phyloP scores from a whole-genome alignment of 1,140 invertebrate species.

The Drosophila melanogaster region DNA sequence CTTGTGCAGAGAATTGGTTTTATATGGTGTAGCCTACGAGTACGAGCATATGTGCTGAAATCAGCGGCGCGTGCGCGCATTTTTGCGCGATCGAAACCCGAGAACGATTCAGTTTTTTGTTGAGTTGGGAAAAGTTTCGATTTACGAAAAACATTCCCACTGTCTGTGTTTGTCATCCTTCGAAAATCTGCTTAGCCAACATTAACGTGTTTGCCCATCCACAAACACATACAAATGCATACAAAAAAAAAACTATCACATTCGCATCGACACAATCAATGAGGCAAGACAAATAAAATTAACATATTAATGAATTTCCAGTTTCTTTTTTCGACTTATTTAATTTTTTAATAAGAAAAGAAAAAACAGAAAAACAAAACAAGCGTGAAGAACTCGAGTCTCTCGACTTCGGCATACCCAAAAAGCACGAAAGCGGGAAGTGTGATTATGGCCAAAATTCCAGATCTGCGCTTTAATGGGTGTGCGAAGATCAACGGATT shows the following conservation, averaged over 20 bases:
- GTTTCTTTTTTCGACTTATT: constrained; percentile 62
- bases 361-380: constrained; percentile 11
- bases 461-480: constrained; percentile 13
- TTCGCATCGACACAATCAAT: constrained; percentile 46
- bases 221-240: background rate
- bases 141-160: constrained; percentile 35
- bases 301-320: constrained; percentile 82
- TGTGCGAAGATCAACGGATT: constrained; percentile 13
- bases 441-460: background rate
- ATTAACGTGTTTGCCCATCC: constrained; percentile 12
- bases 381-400: constrained; percentile 17
- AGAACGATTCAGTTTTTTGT: constrained; percentile 26
- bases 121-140: constrained; percentile 25
- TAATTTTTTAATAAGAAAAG: constrained; percentile 41
- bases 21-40: constrained; percentile 6
- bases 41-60: background rate
- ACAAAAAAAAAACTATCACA: background rate
- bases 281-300: constrained; percentile 66
- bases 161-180: constrained; percentile 28
- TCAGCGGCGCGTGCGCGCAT: constrained; percentile 42
- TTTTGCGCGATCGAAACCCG: constrained; percentile 43
- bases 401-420: constrained; percentile 22
- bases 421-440: background rate
- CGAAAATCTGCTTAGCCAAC: constrained; percentile 50
- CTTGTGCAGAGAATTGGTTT: constrained; percentile 1